These are phyloP conservation scores for Venusia cambrica DNA, from an alignment of 2,888 invertebrate species.

Conservation along the genomic window DNA sequence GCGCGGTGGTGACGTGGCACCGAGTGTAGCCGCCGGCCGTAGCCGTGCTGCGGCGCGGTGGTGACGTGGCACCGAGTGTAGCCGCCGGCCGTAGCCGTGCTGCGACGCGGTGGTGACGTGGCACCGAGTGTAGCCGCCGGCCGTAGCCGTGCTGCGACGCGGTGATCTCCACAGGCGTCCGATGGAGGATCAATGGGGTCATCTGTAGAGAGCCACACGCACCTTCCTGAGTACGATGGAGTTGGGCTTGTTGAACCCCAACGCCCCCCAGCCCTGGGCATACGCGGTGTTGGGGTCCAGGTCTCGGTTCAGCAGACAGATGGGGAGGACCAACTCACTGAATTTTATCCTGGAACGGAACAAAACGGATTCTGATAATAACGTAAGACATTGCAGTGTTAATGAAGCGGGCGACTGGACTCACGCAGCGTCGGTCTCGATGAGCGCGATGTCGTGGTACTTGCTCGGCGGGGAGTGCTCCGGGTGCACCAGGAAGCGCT, in stretches of 20 bases:
- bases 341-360: constrained; percentile 16
- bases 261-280: constrained; percentile 15
- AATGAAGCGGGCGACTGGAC: neutral
- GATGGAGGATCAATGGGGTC: too few species aligned
- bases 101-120: too few species aligned
- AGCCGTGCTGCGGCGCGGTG: too few species aligned
- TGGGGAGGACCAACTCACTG: constrained; percentile 7
- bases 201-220: too few species aligned
- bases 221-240: constrained; percentile 13
- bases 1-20: too few species aligned
- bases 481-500: constrained; percentile 26
- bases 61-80: too few species aligned
- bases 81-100: too few species aligned
- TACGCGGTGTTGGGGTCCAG: constrained; percentile 2
- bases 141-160: too few species aligned
- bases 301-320: constrained; percentile 9
- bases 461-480: constrained; percentile 27
- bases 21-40: too few species aligned
- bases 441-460: constrained; percentile 34
- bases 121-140: too few species aligned
- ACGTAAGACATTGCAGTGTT: too few species aligned
- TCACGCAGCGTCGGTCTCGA: constrained; percentile 21
- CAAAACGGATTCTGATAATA: constrained; percentile 23
- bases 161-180: too few species aligned
- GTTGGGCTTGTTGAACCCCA: constrained; percentile 7